phyloP scores from a whole-genome alignment of 2,113 vertebrate species.

The Sminthopsis crassicaudata region DNA sequence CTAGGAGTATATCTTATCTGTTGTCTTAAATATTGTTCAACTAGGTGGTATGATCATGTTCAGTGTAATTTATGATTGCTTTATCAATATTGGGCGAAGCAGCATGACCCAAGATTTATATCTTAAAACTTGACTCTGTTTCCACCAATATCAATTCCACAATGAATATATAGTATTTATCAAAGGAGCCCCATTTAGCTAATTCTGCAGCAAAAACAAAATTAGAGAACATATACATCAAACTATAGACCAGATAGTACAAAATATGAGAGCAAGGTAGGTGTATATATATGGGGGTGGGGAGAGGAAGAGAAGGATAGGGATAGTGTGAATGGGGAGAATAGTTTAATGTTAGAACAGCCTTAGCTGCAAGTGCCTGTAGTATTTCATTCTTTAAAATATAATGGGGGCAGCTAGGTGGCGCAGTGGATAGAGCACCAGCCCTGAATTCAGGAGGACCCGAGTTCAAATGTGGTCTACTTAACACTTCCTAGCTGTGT shows the following conservation, averaged over 20 bases:
- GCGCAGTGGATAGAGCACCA: no score
- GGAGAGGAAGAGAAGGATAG: no score
- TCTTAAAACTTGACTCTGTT: background rate
- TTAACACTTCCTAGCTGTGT: no score
- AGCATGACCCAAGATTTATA: background rate
- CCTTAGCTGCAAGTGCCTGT: background rate
- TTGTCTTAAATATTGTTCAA: background rate
- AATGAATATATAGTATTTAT: background rate
- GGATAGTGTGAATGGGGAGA: background rate
- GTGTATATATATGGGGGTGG: no score
- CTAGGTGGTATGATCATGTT: background rate
- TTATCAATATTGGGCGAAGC: background rate
- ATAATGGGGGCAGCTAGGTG: no score
- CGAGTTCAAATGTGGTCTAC: no score
- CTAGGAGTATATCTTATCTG: background rate
- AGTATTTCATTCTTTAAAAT: background rate
- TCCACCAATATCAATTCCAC: background rate
- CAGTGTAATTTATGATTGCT: background rate
- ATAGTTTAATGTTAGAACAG: background rate
- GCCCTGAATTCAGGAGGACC: no score
- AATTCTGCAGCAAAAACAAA: background rate
- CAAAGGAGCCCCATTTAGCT: background rate
- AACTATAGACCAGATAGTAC: no score
- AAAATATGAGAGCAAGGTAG: background rate
- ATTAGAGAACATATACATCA: background rate